Evolutionary conservation across 2,888 invertebrate genomes (phyloP).

Genomic region (Laothoe populi): DNA sequence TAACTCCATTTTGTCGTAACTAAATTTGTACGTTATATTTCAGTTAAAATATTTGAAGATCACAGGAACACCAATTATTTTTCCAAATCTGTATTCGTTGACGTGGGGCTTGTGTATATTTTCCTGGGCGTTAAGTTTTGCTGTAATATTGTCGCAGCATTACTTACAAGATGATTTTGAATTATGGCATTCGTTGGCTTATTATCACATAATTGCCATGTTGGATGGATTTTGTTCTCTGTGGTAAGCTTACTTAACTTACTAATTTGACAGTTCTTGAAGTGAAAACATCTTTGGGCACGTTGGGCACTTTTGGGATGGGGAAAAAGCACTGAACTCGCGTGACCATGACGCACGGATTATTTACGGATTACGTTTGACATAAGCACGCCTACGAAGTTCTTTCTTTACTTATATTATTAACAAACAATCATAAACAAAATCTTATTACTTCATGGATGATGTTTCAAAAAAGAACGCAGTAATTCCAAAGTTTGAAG

Average conservation of each 20-base stretch:
- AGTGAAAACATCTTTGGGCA: no score
- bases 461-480: no score
- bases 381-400: no score
- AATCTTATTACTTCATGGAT: no score
- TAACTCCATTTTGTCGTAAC: no score
- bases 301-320: no score
- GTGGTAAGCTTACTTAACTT: conserved; percentile 75
- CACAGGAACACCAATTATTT: conserved; percentile 87
- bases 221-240: conserved; percentile 89
- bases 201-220: conserved; percentile 90
- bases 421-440: no score
- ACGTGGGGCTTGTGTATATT: conserved; percentile 88
- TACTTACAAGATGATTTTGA: conserved; percentile 89
- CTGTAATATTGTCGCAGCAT: conserved; percentile 88
- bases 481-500: no score
- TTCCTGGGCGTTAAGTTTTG: conserved; percentile 87
- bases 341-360: no score
- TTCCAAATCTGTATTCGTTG: conserved; percentile 86
- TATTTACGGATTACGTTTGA: no score
- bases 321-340: no score
- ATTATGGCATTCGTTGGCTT: conserved; percentile 89
- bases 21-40: conserved; percentile 43
- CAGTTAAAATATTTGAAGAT: conserved; percentile 86
- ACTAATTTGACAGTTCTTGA: neutral
- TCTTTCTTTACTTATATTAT: no score